A percentile compares a stretch with the other conserved stretches of the same genome.
Conservation (phyloP, 2,113 vertebrate genomes). For the Tonatia bakeri region DNA sequence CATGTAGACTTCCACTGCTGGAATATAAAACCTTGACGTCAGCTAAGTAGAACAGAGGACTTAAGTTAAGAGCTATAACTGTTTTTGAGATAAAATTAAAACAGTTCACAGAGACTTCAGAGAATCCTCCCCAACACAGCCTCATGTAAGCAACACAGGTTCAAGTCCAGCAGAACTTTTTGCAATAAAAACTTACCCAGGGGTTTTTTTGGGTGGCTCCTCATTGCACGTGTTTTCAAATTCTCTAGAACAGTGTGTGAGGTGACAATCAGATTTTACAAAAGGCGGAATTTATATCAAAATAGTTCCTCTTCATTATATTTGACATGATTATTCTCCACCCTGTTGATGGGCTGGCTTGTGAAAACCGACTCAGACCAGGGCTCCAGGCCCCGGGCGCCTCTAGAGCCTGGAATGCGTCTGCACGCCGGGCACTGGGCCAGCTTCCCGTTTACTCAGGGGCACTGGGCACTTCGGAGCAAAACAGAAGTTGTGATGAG, state of each 20-base stretch:
- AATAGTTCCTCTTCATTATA: not conserved
- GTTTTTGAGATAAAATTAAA: not conserved
- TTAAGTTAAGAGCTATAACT: not conserved
- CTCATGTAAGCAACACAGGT: not conserved
- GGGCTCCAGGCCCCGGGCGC: not conserved
- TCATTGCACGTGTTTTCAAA: not conserved
- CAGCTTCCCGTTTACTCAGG: conserved; percentile 47
- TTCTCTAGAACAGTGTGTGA: not conserved
- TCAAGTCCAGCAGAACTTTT: not conserved
- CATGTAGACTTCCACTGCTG: not conserved
- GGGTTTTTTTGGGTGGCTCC: not conserved
- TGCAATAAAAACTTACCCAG: not conserved
- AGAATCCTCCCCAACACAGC: not conserved
- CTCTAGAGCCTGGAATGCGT: conserved; percentile 28
- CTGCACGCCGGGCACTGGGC: not conserved
- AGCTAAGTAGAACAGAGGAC: not conserved
- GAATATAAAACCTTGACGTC: not conserved
- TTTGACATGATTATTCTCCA: not conserved
- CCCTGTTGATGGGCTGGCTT: not conserved
- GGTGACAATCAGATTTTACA: not conserved
- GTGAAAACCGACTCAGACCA: not conserved
- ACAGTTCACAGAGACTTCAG: not conserved
- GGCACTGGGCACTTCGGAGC: not conserved
- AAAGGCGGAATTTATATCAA: not conserved
- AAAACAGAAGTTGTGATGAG: conserved; percentile 33